phyloP scores from a whole-genome alignment of 2,113 vertebrate genomes.

The Chamaetylas fuelleborni region DNA sequence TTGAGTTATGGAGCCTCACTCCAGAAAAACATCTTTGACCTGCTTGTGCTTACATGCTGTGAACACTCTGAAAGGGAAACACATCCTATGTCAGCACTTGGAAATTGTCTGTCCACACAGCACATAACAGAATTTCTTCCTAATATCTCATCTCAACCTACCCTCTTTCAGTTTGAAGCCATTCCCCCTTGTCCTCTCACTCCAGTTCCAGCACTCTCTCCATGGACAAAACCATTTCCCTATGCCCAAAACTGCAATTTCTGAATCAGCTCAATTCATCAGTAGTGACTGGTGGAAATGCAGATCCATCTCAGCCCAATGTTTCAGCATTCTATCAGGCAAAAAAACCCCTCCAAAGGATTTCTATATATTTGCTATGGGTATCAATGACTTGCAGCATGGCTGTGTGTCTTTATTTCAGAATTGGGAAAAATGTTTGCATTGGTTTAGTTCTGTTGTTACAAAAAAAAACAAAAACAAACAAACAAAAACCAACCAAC shows the following conservation, averaged over 20 bases:
- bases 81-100: background rate
- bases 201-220: background rate
- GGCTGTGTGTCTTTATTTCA: background rate
- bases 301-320: background rate
- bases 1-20: background rate
- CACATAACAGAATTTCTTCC: background rate
- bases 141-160: background rate
- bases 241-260: background rate
- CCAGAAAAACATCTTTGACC: background rate
- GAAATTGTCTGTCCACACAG: background rate
- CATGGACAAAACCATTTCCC: background rate
- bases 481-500: too few species aligned
- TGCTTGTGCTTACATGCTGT: background rate
- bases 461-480: too few species aligned
- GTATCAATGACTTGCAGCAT: background rate
- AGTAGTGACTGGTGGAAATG: background rate
- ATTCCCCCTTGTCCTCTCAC: too few species aligned
- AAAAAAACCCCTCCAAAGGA: background rate
- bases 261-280: fast-evolving
- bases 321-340: background rate
- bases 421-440: background rate
- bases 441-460: background rate
- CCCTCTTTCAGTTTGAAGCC: background rate
- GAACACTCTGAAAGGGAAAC: background rate
- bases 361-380: background rate